Percentiles rank a stretch among this genome's conserved stretches.
Evolutionary conservation across 2,888 invertebrate genomes (phyloP).

Genomic region (Ormyrus labotus): DNA sequence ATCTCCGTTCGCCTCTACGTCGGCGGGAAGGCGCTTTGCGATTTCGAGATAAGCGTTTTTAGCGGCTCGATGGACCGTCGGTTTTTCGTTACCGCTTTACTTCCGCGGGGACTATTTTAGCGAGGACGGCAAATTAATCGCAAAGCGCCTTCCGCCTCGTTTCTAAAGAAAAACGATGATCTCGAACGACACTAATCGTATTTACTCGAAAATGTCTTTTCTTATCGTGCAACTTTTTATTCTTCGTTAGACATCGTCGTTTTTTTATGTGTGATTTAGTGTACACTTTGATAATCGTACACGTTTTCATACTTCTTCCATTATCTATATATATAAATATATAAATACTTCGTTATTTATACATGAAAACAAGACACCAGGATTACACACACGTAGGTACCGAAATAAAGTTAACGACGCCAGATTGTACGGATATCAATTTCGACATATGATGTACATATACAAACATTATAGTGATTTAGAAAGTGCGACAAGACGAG

Average conservation of each 20-base stretch:
- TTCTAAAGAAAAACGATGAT: slow-evolving; percentile 33
- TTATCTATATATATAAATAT: slow-evolving; percentile 53
- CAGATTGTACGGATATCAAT: slow-evolving; percentile 65
- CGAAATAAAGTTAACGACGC: slow-evolving; percentile 55
- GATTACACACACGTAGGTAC: slow-evolving; percentile 75
- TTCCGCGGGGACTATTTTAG: neutral
- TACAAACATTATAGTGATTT: slow-evolving; percentile 69
- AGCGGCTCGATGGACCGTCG: neutral
- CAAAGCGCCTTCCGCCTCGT: slow-evolving; percentile 22
- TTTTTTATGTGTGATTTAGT: slow-evolving; percentile 47
- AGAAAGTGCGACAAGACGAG: slow-evolving; percentile 12
- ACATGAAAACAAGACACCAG: slow-evolving; percentile 66
- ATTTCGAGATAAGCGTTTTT: slow-evolving; percentile 6
- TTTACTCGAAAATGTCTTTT: neutral
- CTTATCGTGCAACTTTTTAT: neutral
- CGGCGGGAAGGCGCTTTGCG: slow-evolving; percentile 35
- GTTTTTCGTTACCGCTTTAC: neutral
- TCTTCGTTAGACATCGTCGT: slow-evolving; percentile 47
- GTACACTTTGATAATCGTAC: slow-evolving; percentile 49
- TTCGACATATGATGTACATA: slow-evolving; percentile 73
- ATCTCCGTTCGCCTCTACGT: neutral
- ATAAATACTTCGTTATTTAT: slow-evolving; percentile 60
- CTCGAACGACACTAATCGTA: slow-evolving; percentile 1
- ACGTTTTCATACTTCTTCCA: slow-evolving; percentile 51
- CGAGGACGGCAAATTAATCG: slow-evolving; percentile 8